phyloP scores from a whole-genome alignment of 2,113 vertebrate species.

The Pimephales promelas region DNA sequence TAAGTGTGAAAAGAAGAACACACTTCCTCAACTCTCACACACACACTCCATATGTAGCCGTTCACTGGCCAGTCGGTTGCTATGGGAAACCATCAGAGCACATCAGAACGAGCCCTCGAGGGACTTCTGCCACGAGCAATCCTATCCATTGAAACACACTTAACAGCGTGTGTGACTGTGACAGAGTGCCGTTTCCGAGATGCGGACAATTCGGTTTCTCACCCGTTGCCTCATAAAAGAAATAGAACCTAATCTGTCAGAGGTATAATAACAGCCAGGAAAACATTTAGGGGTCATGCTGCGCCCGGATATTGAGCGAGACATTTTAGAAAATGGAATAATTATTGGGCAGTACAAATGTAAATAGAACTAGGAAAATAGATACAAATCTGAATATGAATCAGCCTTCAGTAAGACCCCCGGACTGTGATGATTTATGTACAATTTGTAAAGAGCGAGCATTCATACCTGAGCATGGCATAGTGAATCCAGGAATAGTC shows the following conservation, averaged over 20 bases:
- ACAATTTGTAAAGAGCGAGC: neutral
- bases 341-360: conserved; percentile 17
- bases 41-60: conserved; percentile 44
- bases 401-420: neutral
- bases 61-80: conserved; percentile 56
- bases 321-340: conserved; percentile 36
- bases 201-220: conserved; percentile 38
- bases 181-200: conserved; percentile 24
- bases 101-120: conserved; percentile 51
- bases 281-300: conserved; percentile 35
- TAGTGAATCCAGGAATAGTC: neutral
- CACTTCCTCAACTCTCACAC: conserved; percentile 32
- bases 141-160: conserved; percentile 31
- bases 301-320: conserved; percentile 31
- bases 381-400: conserved; percentile 5
- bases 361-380: conserved; percentile 24
- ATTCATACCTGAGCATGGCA: neutral
- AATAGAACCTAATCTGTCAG: conserved; percentile 31
- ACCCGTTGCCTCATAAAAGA: conserved; percentile 30
- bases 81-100: conserved; percentile 56
- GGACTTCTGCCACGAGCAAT: conserved; percentile 49
- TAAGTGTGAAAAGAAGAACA: conserved; percentile 21
- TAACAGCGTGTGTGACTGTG: conserved; percentile 40
- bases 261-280: conserved; percentile 22
- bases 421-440: conserved; percentile 5